phyloP scores from a whole-genome alignment of 2,113 vertebrate species.

The Poicephalus meyeri region DNA sequence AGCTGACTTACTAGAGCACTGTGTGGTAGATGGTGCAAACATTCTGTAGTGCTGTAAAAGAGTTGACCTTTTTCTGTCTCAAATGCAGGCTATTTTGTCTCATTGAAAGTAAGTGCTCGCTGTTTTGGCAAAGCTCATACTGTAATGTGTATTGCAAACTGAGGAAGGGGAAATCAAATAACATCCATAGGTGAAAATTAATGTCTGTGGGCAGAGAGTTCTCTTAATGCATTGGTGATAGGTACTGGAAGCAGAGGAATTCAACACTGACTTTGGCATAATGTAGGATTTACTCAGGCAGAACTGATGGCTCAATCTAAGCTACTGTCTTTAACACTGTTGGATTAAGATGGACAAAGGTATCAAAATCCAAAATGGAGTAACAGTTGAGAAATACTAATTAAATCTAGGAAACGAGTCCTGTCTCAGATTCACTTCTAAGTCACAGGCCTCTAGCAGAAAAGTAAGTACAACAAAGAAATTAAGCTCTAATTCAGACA shows the following conservation, averaged over 20 bases:
- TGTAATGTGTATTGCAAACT: not conserved
- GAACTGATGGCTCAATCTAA: not conserved
- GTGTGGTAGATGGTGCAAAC: not conserved
- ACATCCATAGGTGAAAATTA: not conserved
- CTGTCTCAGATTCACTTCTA: not conserved
- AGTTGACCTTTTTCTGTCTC: not conserved
- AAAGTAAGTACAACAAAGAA: not conserved
- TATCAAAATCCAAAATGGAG: not conserved
- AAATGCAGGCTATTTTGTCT: not conserved
- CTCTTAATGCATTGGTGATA: not conserved
- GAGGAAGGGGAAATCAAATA: not conserved
- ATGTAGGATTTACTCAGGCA: not conserved
- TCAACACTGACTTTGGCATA: not conserved
- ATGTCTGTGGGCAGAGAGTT: not conserved
- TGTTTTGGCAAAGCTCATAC: not conserved
- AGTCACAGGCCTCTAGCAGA: not conserved
- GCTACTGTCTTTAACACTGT: not conserved
- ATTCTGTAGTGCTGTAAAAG: not conserved
- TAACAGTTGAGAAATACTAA: not conserved
- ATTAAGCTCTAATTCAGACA: not conserved
- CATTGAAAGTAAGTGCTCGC: not conserved
- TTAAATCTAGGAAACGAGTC: not conserved
- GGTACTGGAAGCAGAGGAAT: not conserved
- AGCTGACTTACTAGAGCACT: not conserved
- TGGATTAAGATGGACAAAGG: not conserved